These are phyloP conservation scores for Plestiodon gilberti DNA, from an alignment of 2,113 vertebrate species.

Conservation along the genomic window DNA sequence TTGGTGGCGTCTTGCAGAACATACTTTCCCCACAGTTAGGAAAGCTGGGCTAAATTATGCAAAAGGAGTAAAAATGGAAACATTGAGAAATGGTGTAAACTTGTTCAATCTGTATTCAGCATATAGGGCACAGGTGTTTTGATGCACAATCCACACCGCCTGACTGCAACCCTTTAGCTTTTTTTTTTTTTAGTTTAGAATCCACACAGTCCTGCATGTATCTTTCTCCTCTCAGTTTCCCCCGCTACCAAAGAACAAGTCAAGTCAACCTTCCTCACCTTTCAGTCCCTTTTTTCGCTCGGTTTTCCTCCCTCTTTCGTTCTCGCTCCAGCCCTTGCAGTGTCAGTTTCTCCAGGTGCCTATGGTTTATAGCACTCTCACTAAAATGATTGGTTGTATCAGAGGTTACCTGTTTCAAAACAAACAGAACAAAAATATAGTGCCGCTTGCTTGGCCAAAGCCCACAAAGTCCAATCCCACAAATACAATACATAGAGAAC, in stretches of 20 bases:
- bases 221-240: not conserved
- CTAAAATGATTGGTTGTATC: conserved; percentile 76
- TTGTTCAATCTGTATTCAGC: not conserved
- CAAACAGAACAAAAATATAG: conserved; percentile 60
- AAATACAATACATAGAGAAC: conserved; percentile 16
- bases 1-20: not conserved
- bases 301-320: conserved; percentile 65
- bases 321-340: conserved; percentile 76
- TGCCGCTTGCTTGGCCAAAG: not conserved
- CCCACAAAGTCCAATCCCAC: not conserved
- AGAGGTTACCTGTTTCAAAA: conserved; percentile 75
- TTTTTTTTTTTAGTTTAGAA: not conserved
- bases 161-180: not conserved
- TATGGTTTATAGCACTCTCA: conserved; percentile 71
- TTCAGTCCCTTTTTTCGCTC: conserved; percentile 68
- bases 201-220: too few relatives aligned
- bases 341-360: conserved; percentile 75
- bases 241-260: not conserved
- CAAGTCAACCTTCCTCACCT: conserved; percentile 64
- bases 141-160: not conserved
- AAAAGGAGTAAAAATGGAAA: not conserved
- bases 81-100: not conserved
- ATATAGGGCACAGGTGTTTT: too few relatives aligned
- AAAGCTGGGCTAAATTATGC: not conserved
- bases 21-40: not conserved